These are phyloP conservation scores for Crotalus viridis DNA, from an alignment of 2,113 vertebrate genomes.

Conservation along the genomic window DNA sequence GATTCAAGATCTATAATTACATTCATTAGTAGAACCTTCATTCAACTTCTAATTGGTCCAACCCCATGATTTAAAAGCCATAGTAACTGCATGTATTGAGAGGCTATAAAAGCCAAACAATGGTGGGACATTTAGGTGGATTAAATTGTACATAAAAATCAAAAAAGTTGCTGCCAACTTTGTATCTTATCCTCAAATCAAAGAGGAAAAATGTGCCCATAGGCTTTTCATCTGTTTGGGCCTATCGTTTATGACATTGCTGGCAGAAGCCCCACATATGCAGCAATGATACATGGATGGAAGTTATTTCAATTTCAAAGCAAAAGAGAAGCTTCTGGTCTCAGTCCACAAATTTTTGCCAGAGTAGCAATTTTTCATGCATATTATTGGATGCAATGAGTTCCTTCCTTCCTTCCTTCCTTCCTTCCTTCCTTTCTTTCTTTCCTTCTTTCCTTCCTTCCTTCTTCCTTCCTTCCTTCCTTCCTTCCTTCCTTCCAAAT, in stretches of 20 bases:
- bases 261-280: neutral
- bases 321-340: neutral
- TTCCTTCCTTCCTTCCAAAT: neutral
- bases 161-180: neutral
- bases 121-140: neutral
- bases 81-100: neutral
- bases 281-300: neutral
- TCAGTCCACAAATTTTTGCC: neutral
- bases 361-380: neutral
- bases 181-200: neutral
- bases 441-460: too few species aligned
- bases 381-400: neutral
- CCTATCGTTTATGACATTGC: neutral
- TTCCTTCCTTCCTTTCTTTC: neutral
- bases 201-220: neutral
- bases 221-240: neutral
- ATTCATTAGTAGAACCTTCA: slow-evolving; percentile 14
- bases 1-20: neutral
- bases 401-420: neutral
- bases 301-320: neutral
- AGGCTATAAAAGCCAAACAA: neutral
- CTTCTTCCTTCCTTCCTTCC: too few species aligned
- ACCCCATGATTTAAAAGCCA: slow-evolving; percentile 13
- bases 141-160: slow-evolving; percentile 2
- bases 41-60: slow-evolving; percentile 10